A percentile compares a stretch with the other conserved stretches of the same genome.
phyloP scores from a whole-genome alignment of 2,113 vertebrate genomes.

The Anser cygnoides region DNA sequence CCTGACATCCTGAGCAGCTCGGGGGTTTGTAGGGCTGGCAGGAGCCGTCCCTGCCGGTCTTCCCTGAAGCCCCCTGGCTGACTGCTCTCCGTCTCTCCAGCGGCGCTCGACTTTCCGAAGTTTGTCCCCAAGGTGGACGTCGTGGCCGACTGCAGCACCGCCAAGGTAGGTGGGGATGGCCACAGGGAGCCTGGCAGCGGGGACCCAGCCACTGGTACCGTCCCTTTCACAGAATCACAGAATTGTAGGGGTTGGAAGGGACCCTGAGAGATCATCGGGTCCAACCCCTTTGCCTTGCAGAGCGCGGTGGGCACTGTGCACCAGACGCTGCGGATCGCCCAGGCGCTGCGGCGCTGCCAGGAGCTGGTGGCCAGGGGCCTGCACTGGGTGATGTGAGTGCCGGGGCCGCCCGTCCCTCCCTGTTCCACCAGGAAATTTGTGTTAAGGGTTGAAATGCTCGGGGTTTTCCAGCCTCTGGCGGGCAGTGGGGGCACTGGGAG shows the following conservation, averaged over 20 bases:
- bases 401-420: rapidly evolving
- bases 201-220: rapidly evolving
- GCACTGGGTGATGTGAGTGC: slow-evolving; percentile 85
- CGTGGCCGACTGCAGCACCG: slow-evolving; percentile 81
- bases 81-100: slow-evolving; percentile 37
- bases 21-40: rapidly evolving
- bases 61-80: not conserved
- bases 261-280: too few species aligned
- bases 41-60: not conserved
- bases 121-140: slow-evolving; percentile 86
- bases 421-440: rapidly evolving
- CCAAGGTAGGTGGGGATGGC: slow-evolving; percentile 80
- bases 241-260: too few species aligned
- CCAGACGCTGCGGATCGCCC: slow-evolving; percentile 83
- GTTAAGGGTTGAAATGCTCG: rapidly evolving
- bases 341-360: slow-evolving; percentile 72
- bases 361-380: slow-evolving; percentile 85
- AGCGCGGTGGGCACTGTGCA: slow-evolving; percentile 80
- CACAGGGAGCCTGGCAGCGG: rapidly evolving
- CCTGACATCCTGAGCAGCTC: not conserved
- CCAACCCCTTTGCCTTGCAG: slow-evolving; percentile 66
- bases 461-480: not conserved
- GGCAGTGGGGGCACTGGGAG: too few species aligned
- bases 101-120: slow-evolving; percentile 77
- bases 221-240: not conserved